Evolutionary conservation across 1,140 invertebrate genomes (phyloP), one percentile per base, ranked within the genome.

Genomic region (Dendroctonus ponderosae): DNA sequence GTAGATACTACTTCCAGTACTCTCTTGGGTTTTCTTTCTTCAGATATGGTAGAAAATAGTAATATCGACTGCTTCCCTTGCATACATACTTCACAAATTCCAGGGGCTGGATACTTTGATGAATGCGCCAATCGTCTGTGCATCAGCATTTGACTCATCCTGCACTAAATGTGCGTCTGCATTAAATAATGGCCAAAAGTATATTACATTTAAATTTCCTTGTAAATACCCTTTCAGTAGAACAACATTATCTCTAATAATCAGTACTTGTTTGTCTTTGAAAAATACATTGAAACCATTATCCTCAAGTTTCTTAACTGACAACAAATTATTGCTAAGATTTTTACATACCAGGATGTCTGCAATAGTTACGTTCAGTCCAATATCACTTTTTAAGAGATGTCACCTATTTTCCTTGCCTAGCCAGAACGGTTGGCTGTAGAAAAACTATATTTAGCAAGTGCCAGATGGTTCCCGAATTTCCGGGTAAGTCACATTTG

Each of bases 1-100:
- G 68, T 73, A 57, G 78, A 75, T 52, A 80, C 69, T 53, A 77
- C 50, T 62, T 78, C 71, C 58, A 79, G 64, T 53, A 59, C 40
- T 63, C 67, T 69, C 15, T 50, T 58, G 26, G 64, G 44, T 59
- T 62, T 54, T 46, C 41, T 42, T 12, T 60, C 42, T 57, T 66
- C 62, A 44, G 39, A 40, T 54, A 64, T 14, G 54, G 26, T 46
- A 66, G 41, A 9, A 67, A 66, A 71, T n/a, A 66, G 69, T 53
- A 46, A 50, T 42, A 62, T 9, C 43, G 51, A 52, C 50, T 71
- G 67, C 66, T 72, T 72, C 8, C 14, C 62, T 37, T 58, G 15
- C 5, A 69, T 56, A 57, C 71, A 72, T 15, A 60, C 42, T 54
- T 71, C 71, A 43, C 71, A 72, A 7, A 69, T 26, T 52, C 15